Evolutionary conservation across 2,113 vertebrate genomes (phyloP).

Genomic region (Otus sunia): DNA sequence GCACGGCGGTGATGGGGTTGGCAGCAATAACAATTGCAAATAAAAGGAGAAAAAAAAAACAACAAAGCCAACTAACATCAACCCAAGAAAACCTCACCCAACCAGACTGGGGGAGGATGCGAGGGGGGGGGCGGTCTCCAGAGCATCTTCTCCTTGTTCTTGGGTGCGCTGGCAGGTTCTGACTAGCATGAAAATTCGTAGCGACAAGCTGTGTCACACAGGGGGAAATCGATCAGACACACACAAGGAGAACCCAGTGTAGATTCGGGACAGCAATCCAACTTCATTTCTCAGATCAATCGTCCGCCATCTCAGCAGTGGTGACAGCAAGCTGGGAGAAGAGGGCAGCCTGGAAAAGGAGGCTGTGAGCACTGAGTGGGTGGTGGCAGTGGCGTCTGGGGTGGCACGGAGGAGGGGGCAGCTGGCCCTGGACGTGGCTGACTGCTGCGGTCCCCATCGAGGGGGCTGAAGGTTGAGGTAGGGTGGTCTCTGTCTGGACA

Average conservation of each 20-base stretch:
- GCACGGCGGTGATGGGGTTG: fast-evolving
- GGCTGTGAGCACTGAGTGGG: neutral
- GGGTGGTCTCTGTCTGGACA: neutral
- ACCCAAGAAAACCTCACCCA: constrained; percentile 46
- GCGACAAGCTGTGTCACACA: constrained; percentile 94
- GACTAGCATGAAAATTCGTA: constrained; percentile 92
- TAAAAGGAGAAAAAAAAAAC: neutral
- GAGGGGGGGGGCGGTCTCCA: constrained; percentile 15
- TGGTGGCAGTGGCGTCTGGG: neutral
- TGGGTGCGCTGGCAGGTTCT: constrained; percentile 82
- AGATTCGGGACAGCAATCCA: constrained; percentile 97
- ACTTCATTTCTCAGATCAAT: constrained; percentile 98
- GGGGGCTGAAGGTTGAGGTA: neutral
- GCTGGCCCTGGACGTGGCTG: neutral
- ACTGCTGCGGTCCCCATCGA: neutral
- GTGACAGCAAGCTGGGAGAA: constrained; percentile 88
- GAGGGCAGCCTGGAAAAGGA: constrained; percentile 72
- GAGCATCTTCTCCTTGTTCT: constrained; percentile 70
- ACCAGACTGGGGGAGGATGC: neutral
- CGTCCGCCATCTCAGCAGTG: constrained; percentile 83
- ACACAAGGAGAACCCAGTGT: constrained; percentile 91
- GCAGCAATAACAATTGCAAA: neutral
- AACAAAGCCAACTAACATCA: neutral
- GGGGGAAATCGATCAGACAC: constrained; percentile 99
- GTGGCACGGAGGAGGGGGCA: neutral